Percentiles rank a stretch among this genome's conserved stretches.
Evolutionary conservation across 2,888 invertebrate genomes (phyloP).

Genomic region (Drosophila seclusa): DNA sequence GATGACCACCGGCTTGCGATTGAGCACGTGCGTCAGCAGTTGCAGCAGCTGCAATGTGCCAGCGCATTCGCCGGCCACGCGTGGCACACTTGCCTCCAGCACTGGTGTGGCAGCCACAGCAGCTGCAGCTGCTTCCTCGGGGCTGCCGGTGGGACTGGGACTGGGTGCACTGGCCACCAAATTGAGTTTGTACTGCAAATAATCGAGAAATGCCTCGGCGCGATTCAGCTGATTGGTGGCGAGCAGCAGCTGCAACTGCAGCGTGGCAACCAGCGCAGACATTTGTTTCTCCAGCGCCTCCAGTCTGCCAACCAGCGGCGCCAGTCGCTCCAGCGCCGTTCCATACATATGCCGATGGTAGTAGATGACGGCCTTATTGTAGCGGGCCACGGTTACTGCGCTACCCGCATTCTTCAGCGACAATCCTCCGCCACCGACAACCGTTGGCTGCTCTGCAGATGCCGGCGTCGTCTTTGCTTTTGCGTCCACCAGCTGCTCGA

Average conservation of each 20-base stretch:
- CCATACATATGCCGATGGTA: slow-evolving; percentile 83
- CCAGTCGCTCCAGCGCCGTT: slow-evolving; percentile 81
- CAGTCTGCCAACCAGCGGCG: slow-evolving; percentile 75
- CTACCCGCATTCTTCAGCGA: slow-evolving; percentile 60
- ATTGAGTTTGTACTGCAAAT: slow-evolving; percentile 79
- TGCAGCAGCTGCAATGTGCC: slow-evolving; percentile 80
- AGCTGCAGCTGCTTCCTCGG: slow-evolving; percentile 31
- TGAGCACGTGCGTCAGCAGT: slow-evolving; percentile 81
- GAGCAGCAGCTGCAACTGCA: slow-evolving; percentile 82
- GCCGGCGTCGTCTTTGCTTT: slow-evolving; percentile 15
- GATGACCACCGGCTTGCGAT: slow-evolving; percentile 79
- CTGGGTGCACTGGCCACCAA: slow-evolving; percentile 66
- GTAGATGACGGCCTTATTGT: slow-evolving; percentile 83
- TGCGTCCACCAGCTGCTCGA: slow-evolving; percentile 85
- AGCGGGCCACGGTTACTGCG: slow-evolving; percentile 70
- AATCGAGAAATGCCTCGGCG: slow-evolving; percentile 82
- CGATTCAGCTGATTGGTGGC: slow-evolving; percentile 83
- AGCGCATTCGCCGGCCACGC: slow-evolving; percentile 64
- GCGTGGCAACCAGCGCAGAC: slow-evolving; percentile 78
- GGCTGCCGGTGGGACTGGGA: slow-evolving; percentile 32
- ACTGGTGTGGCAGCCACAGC: slow-evolving; percentile 26
- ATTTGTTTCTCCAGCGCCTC: slow-evolving; percentile 81
- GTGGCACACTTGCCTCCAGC: slow-evolving; percentile 44
- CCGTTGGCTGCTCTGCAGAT: neutral
- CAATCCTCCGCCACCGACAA: slow-evolving; percentile 32